These are phyloP conservation scores for Thalassophryne amazonica DNA, from an alignment of 2,797 vertebrate genomes.

Conservation along the genomic window DNA sequence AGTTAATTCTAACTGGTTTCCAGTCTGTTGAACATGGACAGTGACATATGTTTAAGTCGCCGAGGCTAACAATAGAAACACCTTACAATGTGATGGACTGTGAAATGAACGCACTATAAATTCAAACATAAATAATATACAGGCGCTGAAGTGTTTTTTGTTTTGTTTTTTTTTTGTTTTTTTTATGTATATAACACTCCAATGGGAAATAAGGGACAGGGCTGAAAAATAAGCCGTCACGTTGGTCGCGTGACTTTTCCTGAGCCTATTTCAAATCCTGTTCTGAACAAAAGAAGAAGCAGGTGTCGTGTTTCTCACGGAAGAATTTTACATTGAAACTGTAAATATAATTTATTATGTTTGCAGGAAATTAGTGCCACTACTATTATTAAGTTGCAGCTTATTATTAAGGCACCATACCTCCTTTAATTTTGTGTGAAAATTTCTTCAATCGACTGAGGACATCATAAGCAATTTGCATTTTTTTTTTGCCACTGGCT, in stretches of 20 bases:
- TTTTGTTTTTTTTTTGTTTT: too few relatives aligned
- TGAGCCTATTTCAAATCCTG: background rate
- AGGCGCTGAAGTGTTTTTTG: too few relatives aligned
- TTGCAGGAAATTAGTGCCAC: background rate
- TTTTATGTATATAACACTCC: background rate
- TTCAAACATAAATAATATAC: background rate
- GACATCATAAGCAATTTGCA: conserved; percentile 33
- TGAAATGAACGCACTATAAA: background rate
- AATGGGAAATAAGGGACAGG: background rate
- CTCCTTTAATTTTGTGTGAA: conserved; percentile 6
- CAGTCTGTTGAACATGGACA: background rate
- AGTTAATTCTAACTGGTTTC: conserved; percentile 1
- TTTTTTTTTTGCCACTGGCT: conserved; percentile 20
- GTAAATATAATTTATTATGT: background rate
- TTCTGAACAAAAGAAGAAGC: background rate
- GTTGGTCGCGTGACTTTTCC: background rate
- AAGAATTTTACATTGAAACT: background rate
- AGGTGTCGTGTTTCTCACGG: too few relatives aligned
- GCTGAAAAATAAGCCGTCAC: background rate
- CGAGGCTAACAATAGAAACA: background rate
- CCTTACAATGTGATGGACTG: background rate
- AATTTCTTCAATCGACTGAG: conserved; percentile 14
- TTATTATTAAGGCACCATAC: conserved; percentile 31
- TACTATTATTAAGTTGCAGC: too few relatives aligned
- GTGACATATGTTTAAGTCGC: background rate